phyloP scores from a whole-genome alignment of 2,888 invertebrate species.

The Cephus nigrinus region DNA sequence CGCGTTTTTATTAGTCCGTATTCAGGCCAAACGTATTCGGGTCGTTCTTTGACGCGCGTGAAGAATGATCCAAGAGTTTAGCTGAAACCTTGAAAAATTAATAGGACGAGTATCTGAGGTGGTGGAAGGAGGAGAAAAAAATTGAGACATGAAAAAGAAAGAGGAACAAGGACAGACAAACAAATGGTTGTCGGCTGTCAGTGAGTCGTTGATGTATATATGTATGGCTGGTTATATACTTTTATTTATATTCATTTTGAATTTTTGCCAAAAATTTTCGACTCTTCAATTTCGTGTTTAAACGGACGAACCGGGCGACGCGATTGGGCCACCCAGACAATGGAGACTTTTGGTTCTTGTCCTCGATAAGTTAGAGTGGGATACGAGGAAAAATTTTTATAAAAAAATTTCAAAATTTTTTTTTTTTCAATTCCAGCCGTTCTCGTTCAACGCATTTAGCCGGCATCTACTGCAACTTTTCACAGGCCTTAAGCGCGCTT shows the following conservation, averaged over 20 bases:
- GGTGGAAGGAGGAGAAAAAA: background rate
- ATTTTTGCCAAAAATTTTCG: background rate
- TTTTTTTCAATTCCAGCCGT: background rate
- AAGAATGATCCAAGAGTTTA: background rate
- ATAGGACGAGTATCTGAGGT: background rate
- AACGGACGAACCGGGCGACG: background rate
- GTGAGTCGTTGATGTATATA: background rate
- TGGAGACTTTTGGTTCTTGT: background rate
- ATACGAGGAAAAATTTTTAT: too few relatives aligned
- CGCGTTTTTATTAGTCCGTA: background rate
- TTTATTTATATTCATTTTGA: background rate
- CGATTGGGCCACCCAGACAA: background rate
- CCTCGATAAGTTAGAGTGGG: background rate
- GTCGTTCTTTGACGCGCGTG: background rate
- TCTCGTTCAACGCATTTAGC: background rate
- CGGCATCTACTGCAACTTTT: background rate
- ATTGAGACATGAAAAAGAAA: background rate
- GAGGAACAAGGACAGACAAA: background rate
- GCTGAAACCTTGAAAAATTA: background rate
- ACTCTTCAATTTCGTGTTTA: background rate
- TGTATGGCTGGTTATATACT: background rate
- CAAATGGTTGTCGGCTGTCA: background rate
- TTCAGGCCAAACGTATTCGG: background rate
- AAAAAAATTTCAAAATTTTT: too few relatives aligned
- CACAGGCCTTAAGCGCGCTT: too few relatives aligned